Evolutionary conservation across 37 sponge, comb jelly and placozoan genomes (phyloP).

Genomic region (Ephydatia muelleri): DNA sequence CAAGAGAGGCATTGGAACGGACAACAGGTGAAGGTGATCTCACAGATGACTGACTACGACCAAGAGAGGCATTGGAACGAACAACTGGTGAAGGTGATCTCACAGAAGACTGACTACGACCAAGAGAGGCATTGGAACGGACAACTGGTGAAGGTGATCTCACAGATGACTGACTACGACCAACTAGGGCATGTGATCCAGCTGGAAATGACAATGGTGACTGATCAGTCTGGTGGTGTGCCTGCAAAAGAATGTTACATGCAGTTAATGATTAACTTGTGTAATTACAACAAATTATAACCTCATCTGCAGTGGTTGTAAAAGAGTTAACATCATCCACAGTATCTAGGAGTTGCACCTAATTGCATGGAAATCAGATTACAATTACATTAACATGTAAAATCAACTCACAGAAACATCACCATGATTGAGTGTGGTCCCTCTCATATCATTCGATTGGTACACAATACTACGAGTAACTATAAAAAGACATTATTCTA

Average conservation of each 20-base stretch:
- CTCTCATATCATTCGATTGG: constrained; percentile 1
- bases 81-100: not conserved
- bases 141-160: not conserved
- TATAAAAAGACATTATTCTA: not conserved
- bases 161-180: not conserved
- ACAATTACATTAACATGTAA: no score
- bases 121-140: not conserved
- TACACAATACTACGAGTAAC: not conserved
- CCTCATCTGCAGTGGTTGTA: not conserved
- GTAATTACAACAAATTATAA: no score
- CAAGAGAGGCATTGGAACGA: not conserved
- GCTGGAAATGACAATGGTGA: no score
- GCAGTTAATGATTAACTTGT: not conserved
- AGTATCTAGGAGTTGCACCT: not conserved
- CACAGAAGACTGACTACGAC: not conserved
- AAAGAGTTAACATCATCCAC: not conserved
- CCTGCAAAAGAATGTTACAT: not conserved
- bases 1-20: not conserved
- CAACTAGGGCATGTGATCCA: no score
- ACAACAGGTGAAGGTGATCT: not conserved
- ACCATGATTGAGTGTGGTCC: not conserved
- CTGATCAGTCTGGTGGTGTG: not conserved
- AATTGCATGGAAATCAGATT: not conserved
- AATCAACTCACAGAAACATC: not conserved
- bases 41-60: no score